These are phyloP conservation scores for Macrosteles quadrilineatus DNA, from an alignment of 1,140 invertebrate genomes.

Conservation along the genomic window DNA sequence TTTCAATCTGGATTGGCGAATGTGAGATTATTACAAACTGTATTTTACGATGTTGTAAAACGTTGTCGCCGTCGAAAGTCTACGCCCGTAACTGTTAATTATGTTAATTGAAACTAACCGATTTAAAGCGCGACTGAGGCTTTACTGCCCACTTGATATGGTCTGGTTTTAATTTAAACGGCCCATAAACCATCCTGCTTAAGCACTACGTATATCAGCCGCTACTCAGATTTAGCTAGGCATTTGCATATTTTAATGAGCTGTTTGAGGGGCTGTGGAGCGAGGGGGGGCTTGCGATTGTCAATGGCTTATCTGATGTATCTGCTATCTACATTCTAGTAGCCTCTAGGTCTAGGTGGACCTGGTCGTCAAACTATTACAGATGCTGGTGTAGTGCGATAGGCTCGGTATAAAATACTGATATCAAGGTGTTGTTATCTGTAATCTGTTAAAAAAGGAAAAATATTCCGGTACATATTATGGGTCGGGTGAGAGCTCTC, in stretches of 20 bases:
- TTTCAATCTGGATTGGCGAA: too few relatives aligned
- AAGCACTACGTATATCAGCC: conserved; percentile 1
- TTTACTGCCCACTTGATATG: neutral
- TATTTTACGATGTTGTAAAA: too few relatives aligned
- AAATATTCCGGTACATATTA: too few relatives aligned
- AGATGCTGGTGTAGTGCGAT: too few relatives aligned
- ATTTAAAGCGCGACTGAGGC: neutral
- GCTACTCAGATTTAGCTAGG: neutral
- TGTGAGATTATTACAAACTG: too few relatives aligned
- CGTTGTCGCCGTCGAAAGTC: too few relatives aligned
- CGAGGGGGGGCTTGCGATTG: neutral
- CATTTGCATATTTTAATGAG: conserved; percentile 16
- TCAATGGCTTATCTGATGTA: neutral
- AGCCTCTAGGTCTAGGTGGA: too few relatives aligned
- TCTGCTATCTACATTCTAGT: neutral
- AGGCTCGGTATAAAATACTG: too few relatives aligned
- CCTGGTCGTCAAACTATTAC: too few relatives aligned
- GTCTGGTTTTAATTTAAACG: conserved; percentile 14
- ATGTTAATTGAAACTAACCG: conserved; percentile 3
- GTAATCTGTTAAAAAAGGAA: too few relatives aligned
- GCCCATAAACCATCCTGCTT: conserved; percentile 15
- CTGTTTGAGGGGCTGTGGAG: neutral
- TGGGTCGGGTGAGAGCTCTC: too few relatives aligned
- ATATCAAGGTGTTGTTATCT: too few relatives aligned
- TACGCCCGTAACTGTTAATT: conserved; percentile 1